Base-by-base conservation (phyloP, 2,797 vertebrate species). In the Amblyopsis hoosieri region DNA sequence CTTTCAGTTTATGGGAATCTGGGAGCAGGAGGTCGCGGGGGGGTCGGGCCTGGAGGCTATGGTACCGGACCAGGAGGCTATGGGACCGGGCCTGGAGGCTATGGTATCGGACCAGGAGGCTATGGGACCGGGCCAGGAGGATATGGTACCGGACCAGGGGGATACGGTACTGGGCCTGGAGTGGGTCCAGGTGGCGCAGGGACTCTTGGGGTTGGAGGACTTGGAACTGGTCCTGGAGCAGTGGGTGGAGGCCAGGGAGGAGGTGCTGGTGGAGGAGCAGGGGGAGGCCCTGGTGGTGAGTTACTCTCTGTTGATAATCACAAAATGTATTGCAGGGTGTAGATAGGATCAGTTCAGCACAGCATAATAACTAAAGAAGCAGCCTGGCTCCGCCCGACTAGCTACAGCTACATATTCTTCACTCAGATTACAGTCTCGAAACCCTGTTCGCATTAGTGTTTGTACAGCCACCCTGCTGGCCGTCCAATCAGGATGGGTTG, bases 1-100 rank as follows among this genome's bases (percentile, higher is more conserved):
- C 19, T 11, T 59, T 60, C 55, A 91, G 90, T 51, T 54, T 91
- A 91, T 75, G 83, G 85, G 11, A 63, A 60, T 68, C 69, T 76
- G 56, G 86, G 85, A 71, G 77, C 64, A 60, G 74, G 74, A 7
- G 54, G 69, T 4, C 37, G 58, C 3, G 68, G 81, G 62, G 80
- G 81, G 12, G 15, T 56, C 47, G 81, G 76, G 7, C 77, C 79
- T 0, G 84, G 87, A 0, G 81, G 85, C 0, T 85, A 80, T 1
- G 87, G 87, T 0, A 9, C 70, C 2, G 80, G 75, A 0, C 80
- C 79, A 0, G 84, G 87, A 2, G 73, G 75, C 1, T 87, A 82
- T 62, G 84, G 85, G 0, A 12, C 69, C 7, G 82, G 84, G 4
- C 75, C 80, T 0, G 75, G 85, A 11, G 75, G 80, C 8, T 87